Evolutionary conservation across 1,140 invertebrate species (phyloP), one percentile per base, ranked within the genome.

Genomic region (Macrobrachium nipponense): DNA sequence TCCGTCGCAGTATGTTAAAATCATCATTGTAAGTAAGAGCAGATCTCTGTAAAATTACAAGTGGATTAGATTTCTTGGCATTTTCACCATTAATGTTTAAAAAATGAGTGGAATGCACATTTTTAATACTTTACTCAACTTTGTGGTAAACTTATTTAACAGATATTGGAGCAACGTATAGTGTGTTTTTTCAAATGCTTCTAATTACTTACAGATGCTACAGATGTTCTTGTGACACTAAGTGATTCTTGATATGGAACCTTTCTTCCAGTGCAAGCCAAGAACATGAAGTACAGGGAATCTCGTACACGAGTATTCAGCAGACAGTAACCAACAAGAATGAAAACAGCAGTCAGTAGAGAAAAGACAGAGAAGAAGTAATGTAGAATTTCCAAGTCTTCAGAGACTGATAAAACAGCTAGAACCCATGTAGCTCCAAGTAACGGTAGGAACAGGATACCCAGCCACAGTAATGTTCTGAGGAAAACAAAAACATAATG

Each of bases 401-500:
- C 96, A 64, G 95, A 96, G 2, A 95, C 96, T 18, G 95, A 94
- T 6, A 97, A 91, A 5, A 97, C 93, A 0, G 95, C 95, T 61
- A 97, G 90, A 0, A 97, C 94, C 96, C 96, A 97, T 14, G 94
- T 94, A 10, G 94, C 92, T 0, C 95, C 95, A 85, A 96, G 91
- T 58, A 97, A 91, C 4, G 96, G 95, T 20, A 97, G 90, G 0
- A 96, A 94, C 0, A 95, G 94, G 0, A 97, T 94, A 17, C 95
- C 96, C 7, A 96, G 92, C 95, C 95, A 97, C n/a, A 97, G 91
- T 0, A 96, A 91, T 7, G 96, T 96, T 88, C 97, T 96, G 91
- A 82, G 90, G 92, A 89, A 88, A 72, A 83, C 88, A 36, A 83
- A 86, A 82, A 85, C 88, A 85, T 62, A 86, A 61, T 77, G 62